phyloP scores from a whole-genome alignment of 2,888 invertebrate genomes.

The Iphiclides podalirius region DNA sequence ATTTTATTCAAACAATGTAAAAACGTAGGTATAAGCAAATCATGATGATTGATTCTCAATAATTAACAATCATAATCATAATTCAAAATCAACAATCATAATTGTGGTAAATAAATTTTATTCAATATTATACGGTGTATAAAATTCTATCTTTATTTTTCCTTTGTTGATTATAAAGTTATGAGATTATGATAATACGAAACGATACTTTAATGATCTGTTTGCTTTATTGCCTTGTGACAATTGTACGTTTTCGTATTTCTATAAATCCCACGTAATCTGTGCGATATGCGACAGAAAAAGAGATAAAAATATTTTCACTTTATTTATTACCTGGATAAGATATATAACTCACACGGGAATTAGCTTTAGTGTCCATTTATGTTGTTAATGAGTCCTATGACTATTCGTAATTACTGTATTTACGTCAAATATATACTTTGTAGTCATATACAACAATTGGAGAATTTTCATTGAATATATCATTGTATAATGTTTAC shows the following conservation, averaged over 20 bases:
- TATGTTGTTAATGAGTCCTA: slow-evolving; percentile 10
- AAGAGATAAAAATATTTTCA: slow-evolving; percentile 10
- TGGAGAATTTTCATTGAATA: neutral
- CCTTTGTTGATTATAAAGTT: slow-evolving; percentile 1
- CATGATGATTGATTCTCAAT: too few relatives aligned
- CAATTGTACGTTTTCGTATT: slow-evolving; percentile 2
- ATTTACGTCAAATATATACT: slow-evolving; percentile 14
- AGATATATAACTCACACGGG: slow-evolving; percentile 1
- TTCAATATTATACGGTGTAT: too few relatives aligned
- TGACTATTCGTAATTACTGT: slow-evolving; percentile 5
- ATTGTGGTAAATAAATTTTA: too few relatives aligned
- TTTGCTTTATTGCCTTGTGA: slow-evolving; percentile 4
- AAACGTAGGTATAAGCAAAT: too few relatives aligned
- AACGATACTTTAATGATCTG: slow-evolving; percentile 1
- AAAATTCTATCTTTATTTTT: neutral
- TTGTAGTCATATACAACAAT: slow-evolving; percentile 8
- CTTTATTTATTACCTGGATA: slow-evolving; percentile 13
- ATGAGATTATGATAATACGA: neutral
- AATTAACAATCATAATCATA: too few relatives aligned
- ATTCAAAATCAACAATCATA: too few relatives aligned
- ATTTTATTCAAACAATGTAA: too few relatives aligned
- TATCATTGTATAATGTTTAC: too few relatives aligned
- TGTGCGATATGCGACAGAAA: neutral
- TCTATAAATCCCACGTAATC: slow-evolving; percentile 10
- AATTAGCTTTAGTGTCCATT: slow-evolving; percentile 13